phyloP scores from a whole-genome alignment of 2,888 invertebrate species.

The Caenorhabditis angaria region DNA sequence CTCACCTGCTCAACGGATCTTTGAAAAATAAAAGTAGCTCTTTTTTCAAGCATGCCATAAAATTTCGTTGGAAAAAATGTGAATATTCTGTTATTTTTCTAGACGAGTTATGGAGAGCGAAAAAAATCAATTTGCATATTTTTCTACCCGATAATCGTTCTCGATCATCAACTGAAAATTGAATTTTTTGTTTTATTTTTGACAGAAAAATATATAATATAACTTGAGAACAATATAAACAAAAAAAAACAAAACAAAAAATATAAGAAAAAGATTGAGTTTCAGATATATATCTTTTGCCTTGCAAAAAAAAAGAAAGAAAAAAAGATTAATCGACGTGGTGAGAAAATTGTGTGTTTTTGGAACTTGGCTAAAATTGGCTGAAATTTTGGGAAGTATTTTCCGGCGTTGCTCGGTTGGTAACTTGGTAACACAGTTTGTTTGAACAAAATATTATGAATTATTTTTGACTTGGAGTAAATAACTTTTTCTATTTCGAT shows the following conservation, averaged over 20 bases:
- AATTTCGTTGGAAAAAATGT: too few species aligned
- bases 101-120: not conserved
- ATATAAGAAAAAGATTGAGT: not conserved
- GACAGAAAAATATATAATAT: not conserved
- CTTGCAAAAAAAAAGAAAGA: too few species aligned
- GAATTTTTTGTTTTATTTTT: not conserved
- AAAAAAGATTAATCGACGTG: not conserved
- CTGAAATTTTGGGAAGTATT: not conserved
- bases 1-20: conserved; percentile 49
- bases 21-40: conserved; percentile 50
- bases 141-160: not conserved
- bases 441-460: not conserved
- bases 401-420: not conserved
- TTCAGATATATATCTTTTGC: not conserved
- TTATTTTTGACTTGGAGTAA: not conserved
- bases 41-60: conserved; percentile 57
- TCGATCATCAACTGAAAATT: conserved; percentile 1
- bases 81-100: too few species aligned
- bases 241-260: not conserved
- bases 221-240: too few species aligned
- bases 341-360: too few species aligned
- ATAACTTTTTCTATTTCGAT: too few species aligned
- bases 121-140: conserved; percentile 4
- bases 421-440: not conserved
- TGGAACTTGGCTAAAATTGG: not conserved